Base-by-base conservation (phyloP, 1,140 invertebrate species). In the Copidosoma floridanum region DNA sequence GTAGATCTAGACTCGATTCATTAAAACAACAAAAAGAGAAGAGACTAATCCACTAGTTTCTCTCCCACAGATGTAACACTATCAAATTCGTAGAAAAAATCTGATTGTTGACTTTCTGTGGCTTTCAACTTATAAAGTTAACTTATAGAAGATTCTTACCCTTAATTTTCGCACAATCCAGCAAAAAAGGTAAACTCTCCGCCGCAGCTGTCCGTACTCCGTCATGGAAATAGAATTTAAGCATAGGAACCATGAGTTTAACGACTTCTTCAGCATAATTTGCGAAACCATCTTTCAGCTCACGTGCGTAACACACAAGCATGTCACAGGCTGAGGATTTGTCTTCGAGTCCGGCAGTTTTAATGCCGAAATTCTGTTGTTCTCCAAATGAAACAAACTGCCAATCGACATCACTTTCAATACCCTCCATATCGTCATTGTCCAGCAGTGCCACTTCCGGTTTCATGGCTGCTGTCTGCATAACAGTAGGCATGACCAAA, bases 191-290 rank as follows among this genome's bases (percentile, higher is more conserved):
- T 56, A 99, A 82, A 65, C 92, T 94, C 77, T 99, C 95, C 0
- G 97, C 95, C 3, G 97, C 97, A 10, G 93, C 91, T 12, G 88
- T 88, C 63, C 94, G 82, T 0, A 96, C 93, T 38, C 92, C 94
- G 82, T 99, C 97, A 71, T 99, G 96, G 82, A 99, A 99, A 79
- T 98, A 98, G 72, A 99, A 99, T 77, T 98, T 98, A 7, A 99
- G 83, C 85, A 99, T 89, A 0, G 96, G 95, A 29, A 99, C 89
- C 91, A 97, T 97, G 41, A 99, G 83, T 71, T 91, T 89, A 0
- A 98, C 92, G 12, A 96, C 94, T 72, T 97, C 88, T 74, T 98
- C 95, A 1, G 94, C 90, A 73, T 99, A 99, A 65, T 89, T 88
- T 11, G 92, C 91, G 79, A 99, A 99, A 2, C 90, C 93, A 71